Evolutionary conservation across 2,797 vertebrate genomes (phyloP).

Genomic region (Petrocephalus sullivani): DNA sequence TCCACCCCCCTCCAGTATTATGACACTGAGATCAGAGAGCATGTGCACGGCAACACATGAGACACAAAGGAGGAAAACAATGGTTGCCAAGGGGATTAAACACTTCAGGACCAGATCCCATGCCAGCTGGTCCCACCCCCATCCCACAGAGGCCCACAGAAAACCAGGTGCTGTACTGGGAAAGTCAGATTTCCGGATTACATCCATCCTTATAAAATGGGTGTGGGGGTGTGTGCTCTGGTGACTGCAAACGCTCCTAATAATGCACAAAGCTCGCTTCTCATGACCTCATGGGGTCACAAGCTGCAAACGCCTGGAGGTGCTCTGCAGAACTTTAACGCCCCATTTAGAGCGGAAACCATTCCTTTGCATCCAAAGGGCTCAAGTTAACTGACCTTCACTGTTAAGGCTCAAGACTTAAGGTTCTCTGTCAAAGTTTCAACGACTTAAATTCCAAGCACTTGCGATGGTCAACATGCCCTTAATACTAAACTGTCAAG

Average conservation of each 20-base stretch:
- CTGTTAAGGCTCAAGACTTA: conserved; percentile 5
- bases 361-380: neutral
- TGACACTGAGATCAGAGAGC: neutral
- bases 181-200: conserved; percentile 35
- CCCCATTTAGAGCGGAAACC: neutral
- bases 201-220: conserved; percentile 30
- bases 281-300: conserved; percentile 28
- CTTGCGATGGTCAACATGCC: neutral
- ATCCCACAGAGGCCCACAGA: conserved; percentile 29
- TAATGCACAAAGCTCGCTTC: conserved; percentile 28
- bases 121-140: conserved; percentile 21
- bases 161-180: conserved; percentile 32
- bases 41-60: neutral
- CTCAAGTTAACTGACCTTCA: neutral
- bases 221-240: neutral
- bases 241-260: conserved; percentile 25
- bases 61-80: conserved; percentile 8
- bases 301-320: neutral
- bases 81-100: conserved; percentile 52
- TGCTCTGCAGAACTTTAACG: conserved; percentile 8
- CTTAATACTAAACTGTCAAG: neutral
- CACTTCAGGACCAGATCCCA: conserved; percentile 30
- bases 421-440: neutral
- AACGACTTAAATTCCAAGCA: neutral
- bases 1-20: neutral